Evolutionary conservation across 2,888 invertebrate species (phyloP), one percentile per base, ranked within the genome.

Genomic region (Taenaris catops): DNA sequence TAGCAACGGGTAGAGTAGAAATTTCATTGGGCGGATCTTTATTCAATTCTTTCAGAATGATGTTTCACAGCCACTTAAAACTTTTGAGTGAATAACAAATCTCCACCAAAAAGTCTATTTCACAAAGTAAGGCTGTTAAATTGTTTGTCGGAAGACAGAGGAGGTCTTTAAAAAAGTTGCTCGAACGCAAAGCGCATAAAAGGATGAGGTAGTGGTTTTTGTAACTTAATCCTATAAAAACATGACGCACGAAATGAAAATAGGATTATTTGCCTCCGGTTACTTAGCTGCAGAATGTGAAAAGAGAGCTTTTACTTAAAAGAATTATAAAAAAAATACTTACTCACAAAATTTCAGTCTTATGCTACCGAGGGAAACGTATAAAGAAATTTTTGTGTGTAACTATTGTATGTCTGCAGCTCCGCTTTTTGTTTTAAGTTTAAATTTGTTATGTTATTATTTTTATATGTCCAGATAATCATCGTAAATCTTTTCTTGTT

Each of bases 41-140:
- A 67, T 75, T 74, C 75, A 74, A 81, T 73, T 74, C 75, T 78
- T 76, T 70, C 68, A 73, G 72, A 69, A 75, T 71, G 68, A 70
- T 79, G 76, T 79, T 80, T 81, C 81, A 75, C 80, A 83, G 76
- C 70, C 81, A 80, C 83, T 83, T 83, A 80, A 83, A 84, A 83
- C 67, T 83, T 83, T 74, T 69, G 69, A 81, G 74, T 78, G 81
- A 81, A 83, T 83, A 83, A 83, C 83, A 84, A 83, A 84, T 81
- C 83, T 79, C 62, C 63, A 70, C 64, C 55, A 65, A 74, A 81
- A 79, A 83, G 79, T 81, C 72, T 74, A 71, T 76, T 73, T 66
- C 60, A 51, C 57, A 58, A 73, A 83, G 79, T 84, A 80, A 65
- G 61, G 60, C 75, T 65, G 78, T 74, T 79, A 79, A 81, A 83